A percentile compares a stretch with the other conserved stretches of the same genome.
These are phyloP conservation scores for Synergus gifuensis DNA, from an alignment of 2,888 invertebrate species.

Conservation along the genomic window DNA sequence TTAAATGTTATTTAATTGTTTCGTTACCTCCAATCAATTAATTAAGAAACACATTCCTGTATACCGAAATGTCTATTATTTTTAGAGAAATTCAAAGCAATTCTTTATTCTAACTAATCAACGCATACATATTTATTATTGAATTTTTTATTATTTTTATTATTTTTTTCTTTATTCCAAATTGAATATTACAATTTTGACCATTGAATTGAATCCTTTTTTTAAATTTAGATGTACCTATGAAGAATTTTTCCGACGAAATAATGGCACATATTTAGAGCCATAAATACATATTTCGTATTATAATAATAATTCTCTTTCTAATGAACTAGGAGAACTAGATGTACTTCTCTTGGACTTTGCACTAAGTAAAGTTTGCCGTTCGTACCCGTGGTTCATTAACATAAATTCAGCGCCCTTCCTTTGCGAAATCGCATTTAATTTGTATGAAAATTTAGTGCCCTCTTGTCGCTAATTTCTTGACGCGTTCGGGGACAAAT, in stretches of 20 bases:
- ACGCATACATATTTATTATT: too few species aligned
- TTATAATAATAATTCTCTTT: constrained; percentile 32
- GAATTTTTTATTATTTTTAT: too few species aligned
- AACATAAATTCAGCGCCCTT: constrained; percentile 34
- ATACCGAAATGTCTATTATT: not conserved
- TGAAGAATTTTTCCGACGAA: not conserved
- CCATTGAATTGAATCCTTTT: too few species aligned
- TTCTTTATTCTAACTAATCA: too few species aligned
- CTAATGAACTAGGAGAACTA: constrained; percentile 10
- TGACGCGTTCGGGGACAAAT: constrained; percentile 36
- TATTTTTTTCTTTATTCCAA: too few species aligned
- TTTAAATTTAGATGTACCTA: too few species aligned
- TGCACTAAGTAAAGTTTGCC: constrained; percentile 22
- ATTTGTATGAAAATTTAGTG: constrained; percentile 41
- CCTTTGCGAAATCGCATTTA: constrained; percentile 37
- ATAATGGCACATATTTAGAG: not conserved
- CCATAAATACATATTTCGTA: not conserved
- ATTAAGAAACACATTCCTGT: constrained; percentile 1
- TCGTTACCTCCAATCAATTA: constrained; percentile 26
- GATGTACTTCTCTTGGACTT: constrained; percentile 32
- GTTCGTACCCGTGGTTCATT: constrained; percentile 29
- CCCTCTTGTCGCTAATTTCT: constrained; percentile 40
- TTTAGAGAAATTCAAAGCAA: too few species aligned
- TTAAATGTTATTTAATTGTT: not conserved
- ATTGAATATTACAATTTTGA: too few species aligned